Evolutionary conservation across 2,888 invertebrate species (phyloP), one percentile per base, ranked within the genome.

Genomic region (Ommatoiulus sabulosus): DNA sequence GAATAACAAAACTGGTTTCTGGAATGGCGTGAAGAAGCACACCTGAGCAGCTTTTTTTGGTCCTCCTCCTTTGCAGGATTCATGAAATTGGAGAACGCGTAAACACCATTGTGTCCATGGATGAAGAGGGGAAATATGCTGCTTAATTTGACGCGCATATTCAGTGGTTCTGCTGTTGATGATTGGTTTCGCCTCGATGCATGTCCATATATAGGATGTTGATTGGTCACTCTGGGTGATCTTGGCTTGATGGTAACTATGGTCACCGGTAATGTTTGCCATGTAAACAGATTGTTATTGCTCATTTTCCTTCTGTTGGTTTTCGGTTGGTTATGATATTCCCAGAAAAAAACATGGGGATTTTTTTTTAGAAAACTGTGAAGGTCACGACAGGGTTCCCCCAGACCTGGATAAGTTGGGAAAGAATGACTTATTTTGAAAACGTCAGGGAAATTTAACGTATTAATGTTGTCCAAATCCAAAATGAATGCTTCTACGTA

Each of bases 31-130:
- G 35, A 80, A 80, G 80, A 80, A 80, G 80, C 35, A 24, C 80
- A 80, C 35, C 80, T 80, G 35, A 80, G 12, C 1, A 35, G 8
- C 80, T 35, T 12, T 80, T 80, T 80, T 52, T 52, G 80, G 12
- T 35, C 35, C 35, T 35, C 15, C 17, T 24, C 24, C 24, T 63
- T 20, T 24, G 12, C 12, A 80, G 35, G 35, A 80, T 35, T 80
- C 24, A 35, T 24, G 80, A 80, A 80, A 80, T 80, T 80, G 24
- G 35, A 80, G 80, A 80, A 80, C 80, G 35, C 35, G 80, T 80
- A 80, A 80, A 80, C 80, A 35, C 24, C 35, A 80, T 80, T 80
- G 80, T 80, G 80, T 35, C 15, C 35, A 80, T 80, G 80, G 24
- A 7, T 24, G 80, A 35, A 35, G 35, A 15, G 80, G 24, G 10